A percentile compares a stretch with the other conserved stretches of the same genome.
These are phyloP conservation scores for Hypomecis punctinalis DNA, from an alignment of 2,888 invertebrate genomes.

Conservation along the genomic window DNA sequence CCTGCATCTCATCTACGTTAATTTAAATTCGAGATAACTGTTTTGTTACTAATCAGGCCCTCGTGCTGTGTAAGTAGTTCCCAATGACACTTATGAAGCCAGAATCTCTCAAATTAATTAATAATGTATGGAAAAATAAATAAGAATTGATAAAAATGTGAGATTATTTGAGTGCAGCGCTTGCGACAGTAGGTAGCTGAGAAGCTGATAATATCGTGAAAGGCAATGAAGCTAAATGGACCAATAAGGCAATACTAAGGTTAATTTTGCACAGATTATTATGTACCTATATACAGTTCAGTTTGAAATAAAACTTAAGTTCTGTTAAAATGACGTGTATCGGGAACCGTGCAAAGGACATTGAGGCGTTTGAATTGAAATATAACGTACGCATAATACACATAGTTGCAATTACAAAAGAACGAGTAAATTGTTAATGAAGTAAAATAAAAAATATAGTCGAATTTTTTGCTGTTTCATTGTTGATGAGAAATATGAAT, in stretches of 20 bases:
- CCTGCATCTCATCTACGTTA: constrained; percentile 14
- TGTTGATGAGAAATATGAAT: neutral
- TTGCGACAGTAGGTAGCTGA: constrained; percentile 11
- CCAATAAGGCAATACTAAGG: neutral
- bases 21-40: constrained; percentile 25
- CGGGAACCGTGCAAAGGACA: too few species aligned
- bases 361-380: too few species aligned
- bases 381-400: too few species aligned
- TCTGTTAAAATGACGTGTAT: too few species aligned
- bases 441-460: too few species aligned
- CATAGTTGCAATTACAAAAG: too few species aligned
- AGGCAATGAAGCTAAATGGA: neutral
- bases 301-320: too few species aligned
- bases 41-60: constrained; percentile 17
- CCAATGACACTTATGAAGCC: constrained; percentile 7
- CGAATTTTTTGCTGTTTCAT: constrained; percentile 1
- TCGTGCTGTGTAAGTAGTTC: constrained; percentile 12
- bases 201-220: neutral
- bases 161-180: neutral
- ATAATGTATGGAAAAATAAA: constrained; percentile 19
- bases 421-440: too few species aligned
- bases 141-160: constrained; percentile 11
- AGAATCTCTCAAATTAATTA: constrained; percentile 7
- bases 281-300: too few species aligned
- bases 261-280: neutral